A percentile compares a stretch with the other conserved stretches of the same genome.
These are phyloP conservation scores for Erythrocebus patas DNA, from an alignment of 2,113 vertebrate species.

Conservation along the genomic window DNA sequence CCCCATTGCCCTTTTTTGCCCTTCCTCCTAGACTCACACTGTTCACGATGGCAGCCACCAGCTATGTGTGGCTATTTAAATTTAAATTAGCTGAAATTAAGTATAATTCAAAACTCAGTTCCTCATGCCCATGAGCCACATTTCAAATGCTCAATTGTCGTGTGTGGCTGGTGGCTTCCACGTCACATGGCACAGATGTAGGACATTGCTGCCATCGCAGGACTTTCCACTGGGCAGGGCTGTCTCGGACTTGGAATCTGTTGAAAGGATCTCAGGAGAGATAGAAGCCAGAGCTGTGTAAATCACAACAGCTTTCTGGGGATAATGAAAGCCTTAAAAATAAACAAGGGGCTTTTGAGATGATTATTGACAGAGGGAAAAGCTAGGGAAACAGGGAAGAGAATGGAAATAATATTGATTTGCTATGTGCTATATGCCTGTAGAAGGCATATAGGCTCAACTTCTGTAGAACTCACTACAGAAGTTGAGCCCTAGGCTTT, in stretches of 20 bases:
- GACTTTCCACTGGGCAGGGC: background rate
- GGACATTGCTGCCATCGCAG: background rate
- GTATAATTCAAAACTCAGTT: background rate
- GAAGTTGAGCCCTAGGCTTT: background rate
- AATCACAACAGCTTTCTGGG: background rate
- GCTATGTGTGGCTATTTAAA: background rate
- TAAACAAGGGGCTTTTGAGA: background rate
- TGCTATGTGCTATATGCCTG: background rate
- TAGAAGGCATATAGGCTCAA: no score
- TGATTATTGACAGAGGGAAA: background rate
- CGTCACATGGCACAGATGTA: rapidly evolving
- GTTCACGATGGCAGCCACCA: background rate
- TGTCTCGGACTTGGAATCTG: background rate
- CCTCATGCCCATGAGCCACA: background rate
- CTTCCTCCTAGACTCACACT: background rate
- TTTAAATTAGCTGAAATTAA: background rate
- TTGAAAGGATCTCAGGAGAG: background rate
- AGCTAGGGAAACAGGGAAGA: background rate
- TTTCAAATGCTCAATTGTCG: background rate
- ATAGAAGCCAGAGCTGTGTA: background rate
- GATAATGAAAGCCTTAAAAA: background rate
- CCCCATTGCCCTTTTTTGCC: no score
- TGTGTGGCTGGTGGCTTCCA: background rate
- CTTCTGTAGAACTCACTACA: background rate
- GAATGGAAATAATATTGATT: background rate